Percentiles rank a stretch among this genome's conserved stretches.
phyloP scores from a whole-genome alignment of 2,888 invertebrate genomes.

The Eupithecia inturbata region DNA sequence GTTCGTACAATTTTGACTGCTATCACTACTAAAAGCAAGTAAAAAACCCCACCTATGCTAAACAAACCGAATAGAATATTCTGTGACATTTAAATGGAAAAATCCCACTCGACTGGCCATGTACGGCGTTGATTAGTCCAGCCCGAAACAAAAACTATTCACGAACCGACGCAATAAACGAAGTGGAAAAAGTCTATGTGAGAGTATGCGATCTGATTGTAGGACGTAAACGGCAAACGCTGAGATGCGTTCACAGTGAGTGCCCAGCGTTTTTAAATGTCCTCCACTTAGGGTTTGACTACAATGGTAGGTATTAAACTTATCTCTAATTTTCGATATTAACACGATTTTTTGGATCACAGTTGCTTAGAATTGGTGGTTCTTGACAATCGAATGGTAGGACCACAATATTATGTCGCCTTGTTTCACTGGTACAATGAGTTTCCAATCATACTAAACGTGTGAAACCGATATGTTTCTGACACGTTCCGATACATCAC shows the following conservation, averaged over 20 bases:
- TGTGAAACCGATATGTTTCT: not conserved
- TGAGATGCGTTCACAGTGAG: slow-evolving; percentile 75
- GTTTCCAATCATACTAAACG: not conserved
- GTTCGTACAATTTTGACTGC: not conserved
- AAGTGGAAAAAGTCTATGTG: slow-evolving; percentile 83
- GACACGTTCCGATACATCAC: not conserved
- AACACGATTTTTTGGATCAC: too few species aligned
- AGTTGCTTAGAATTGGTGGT: too few species aligned
- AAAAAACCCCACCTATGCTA: slow-evolving; percentile 49
- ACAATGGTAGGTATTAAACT: not conserved
- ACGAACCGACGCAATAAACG: slow-evolving; percentile 77
- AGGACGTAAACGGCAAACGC: slow-evolving; percentile 76
- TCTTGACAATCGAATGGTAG: too few species aligned
- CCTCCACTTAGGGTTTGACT: slow-evolving; percentile 13
- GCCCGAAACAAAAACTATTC: slow-evolving; percentile 80
- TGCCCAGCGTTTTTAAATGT: slow-evolving; percentile 76
- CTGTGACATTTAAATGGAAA: slow-evolving; percentile 61
- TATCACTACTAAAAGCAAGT: not conserved
- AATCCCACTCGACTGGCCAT: slow-evolving; percentile 61
- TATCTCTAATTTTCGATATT: not conserved
- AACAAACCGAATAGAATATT: slow-evolving; percentile 55
- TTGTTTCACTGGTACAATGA: too few species aligned
- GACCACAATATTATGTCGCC: too few species aligned
- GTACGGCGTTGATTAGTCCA: slow-evolving; percentile 80
- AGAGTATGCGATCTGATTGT: slow-evolving; percentile 73